Percentiles rank a stretch among this genome's conserved stretches.
Conservation (phyloP, 2,888 invertebrate genomes). For the Nomada hirtipes region DNA sequence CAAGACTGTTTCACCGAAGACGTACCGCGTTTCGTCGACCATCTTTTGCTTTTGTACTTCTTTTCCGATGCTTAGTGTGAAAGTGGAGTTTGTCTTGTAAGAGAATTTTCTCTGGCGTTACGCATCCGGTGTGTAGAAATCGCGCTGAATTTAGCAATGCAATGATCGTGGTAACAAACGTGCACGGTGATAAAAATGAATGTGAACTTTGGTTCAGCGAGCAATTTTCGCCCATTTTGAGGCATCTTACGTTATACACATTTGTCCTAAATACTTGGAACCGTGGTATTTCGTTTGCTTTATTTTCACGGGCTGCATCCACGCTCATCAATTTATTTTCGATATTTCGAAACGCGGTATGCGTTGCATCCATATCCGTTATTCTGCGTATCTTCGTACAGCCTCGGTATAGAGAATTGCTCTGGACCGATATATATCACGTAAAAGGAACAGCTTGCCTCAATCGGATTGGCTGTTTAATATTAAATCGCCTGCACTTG, state of each 20-base stretch:
- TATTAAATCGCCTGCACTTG: constrained; percentile 6
- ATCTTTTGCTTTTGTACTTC: constrained; percentile 14
- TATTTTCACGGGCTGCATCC: neutral
- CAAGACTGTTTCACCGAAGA: constrained; percentile 1
- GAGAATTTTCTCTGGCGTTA: constrained; percentile 39
- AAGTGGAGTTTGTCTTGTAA: constrained; percentile 31
- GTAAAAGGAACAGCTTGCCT: neutral
- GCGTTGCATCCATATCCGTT: neutral
- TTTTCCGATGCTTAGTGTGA: constrained; percentile 9
- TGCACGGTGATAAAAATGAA: constrained; percentile 12
- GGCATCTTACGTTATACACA: too few relatives aligned
- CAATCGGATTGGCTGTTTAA: constrained; percentile 20
- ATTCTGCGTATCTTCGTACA: constrained; percentile 4
- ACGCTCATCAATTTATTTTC: neutral
- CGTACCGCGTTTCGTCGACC: neutral
- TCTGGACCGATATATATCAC: constrained; percentile 2
- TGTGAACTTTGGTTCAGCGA: neutral
- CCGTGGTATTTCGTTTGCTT: neutral
- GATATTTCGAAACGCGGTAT: neutral
- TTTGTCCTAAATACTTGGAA: neutral
- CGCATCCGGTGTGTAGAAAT: constrained; percentile 48
- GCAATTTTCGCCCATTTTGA: too few relatives aligned
- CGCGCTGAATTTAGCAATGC: constrained; percentile 33
- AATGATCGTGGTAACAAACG: constrained; percentile 18
- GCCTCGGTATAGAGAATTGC: constrained; percentile 8